Evolutionary conservation across 2,888 invertebrate species (phyloP).

Genomic region (Chelonus formosanus): DNA sequence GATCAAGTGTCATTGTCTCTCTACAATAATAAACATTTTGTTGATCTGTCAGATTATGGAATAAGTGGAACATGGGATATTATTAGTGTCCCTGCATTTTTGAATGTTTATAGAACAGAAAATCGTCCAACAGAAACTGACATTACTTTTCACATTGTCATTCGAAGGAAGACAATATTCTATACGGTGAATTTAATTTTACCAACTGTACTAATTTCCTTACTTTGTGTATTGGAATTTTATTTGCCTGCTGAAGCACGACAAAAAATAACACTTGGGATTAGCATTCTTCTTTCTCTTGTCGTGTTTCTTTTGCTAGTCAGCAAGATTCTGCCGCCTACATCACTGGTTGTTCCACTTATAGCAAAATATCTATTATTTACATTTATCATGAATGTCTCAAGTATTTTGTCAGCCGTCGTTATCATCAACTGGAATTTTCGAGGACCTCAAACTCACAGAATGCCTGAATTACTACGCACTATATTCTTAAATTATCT

Average conservation of each 20-base stretch:
- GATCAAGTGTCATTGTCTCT: slow-evolving; percentile 95
- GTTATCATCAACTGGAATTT: slow-evolving; percentile 99
- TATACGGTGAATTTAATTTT: slow-evolving; percentile 99
- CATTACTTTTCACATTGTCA: slow-evolving; percentile 96
- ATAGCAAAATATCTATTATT: slow-evolving; percentile 99
- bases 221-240: slow-evolving; percentile 97
- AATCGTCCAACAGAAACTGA: slow-evolving; percentile 92
- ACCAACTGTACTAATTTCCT: slow-evolving; percentile 98
- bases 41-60: slow-evolving; percentile 96
- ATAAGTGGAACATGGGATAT: slow-evolving; percentile 99
- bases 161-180: slow-evolving; percentile 96
- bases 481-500: slow-evolving; percentile 94
- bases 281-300: slow-evolving; percentile 98
- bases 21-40: slow-evolving; percentile 94
- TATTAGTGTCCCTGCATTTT: slow-evolving; percentile 92
- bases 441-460: slow-evolving; percentile 95
- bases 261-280: slow-evolving; percentile 96
- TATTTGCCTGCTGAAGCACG: slow-evolving; percentile 99
- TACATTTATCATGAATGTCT: slow-evolving; percentile 99
- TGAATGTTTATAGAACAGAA: slow-evolving; percentile 84
- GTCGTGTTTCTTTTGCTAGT: slow-evolving; percentile 98
- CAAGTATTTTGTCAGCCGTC: slow-evolving; percentile 98
- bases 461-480: slow-evolving; percentile 86
- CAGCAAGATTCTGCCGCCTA: slow-evolving; percentile 98
- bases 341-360: slow-evolving; percentile 95